Conservation (phyloP, 2,113 vertebrate species). For the Solenodon paradoxus region DNA sequence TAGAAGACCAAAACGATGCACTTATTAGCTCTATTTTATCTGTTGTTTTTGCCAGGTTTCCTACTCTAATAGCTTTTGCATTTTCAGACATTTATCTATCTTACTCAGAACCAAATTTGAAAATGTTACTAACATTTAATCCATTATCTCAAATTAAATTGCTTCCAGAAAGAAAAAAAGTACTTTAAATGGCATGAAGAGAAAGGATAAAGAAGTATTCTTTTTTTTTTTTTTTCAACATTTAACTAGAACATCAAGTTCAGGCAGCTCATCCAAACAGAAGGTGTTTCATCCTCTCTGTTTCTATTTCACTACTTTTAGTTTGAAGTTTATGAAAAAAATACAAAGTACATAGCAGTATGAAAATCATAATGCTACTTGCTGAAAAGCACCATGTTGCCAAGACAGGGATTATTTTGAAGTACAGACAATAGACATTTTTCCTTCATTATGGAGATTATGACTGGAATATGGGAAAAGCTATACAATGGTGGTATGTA, state of each 20-base stretch:
- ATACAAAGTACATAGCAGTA: background rate
- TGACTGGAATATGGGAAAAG: background rate
- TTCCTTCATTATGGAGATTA: background rate
- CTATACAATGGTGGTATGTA: background rate
- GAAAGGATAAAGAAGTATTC: background rate
- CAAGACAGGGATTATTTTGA: background rate
- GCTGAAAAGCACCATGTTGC: background rate
- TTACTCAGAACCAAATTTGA: slow-evolving; percentile 9
- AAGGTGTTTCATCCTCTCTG: background rate
- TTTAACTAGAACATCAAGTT: background rate
- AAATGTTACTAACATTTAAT: slow-evolving; percentile 10
- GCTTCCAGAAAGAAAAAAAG: background rate
- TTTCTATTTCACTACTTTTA: background rate
- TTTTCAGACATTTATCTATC: background rate
- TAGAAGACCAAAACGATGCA: background rate
- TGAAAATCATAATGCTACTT: background rate
- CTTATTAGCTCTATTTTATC: background rate
- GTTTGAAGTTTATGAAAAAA: background rate
- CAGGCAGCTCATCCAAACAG: background rate
- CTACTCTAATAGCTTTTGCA: background rate
- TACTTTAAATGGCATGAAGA: background rate
- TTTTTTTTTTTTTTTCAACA: too few species aligned
- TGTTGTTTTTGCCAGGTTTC: background rate
- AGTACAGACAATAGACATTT: background rate
- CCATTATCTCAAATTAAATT: slow-evolving; percentile 4